A percentile compares a stretch with the other conserved stretches of the same genome.
Evolutionary conservation across 2,113 vertebrate species (phyloP).

Genomic region (Oryctolagus cuniculus): mOryCun1.1 NC_091436.1:111913001-111913500

Average conservation of each 20-base stretch:
- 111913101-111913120: background rate
- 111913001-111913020: background rate
- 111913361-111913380: background rate
- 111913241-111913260: background rate
- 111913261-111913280: background rate
- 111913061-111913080: background rate
- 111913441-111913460: background rate
- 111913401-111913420: background rate
- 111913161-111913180: background rate
- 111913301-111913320: background rate
- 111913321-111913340: background rate
- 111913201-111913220: background rate
- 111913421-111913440: background rate
- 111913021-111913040: background rate
- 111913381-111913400: background rate
- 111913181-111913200: background rate
- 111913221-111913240: background rate
- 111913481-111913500: background rate
- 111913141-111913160: background rate
- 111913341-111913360: background rate
- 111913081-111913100: background rate
- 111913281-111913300: background rate
- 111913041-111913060: background rate
- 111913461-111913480: background rate
- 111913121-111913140: background rate